These are phyloP conservation scores for Ladona fulva DNA, from an alignment of 1,140 invertebrate species.

Conservation along the genomic window DNA sequence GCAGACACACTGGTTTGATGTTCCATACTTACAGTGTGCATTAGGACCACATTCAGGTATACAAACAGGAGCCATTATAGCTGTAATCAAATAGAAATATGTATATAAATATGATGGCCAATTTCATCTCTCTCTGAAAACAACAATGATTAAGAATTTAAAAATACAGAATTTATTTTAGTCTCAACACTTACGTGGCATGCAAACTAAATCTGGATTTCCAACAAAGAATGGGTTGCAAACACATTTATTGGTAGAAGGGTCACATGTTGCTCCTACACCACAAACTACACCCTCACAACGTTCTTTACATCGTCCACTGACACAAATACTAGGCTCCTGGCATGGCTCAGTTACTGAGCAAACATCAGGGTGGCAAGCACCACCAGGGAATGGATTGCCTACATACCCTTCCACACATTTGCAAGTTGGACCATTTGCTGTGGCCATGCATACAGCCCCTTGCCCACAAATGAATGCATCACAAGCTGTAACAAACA, in stretches of 20 bases:
- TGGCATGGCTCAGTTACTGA: slow-evolving; percentile 63
- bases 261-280: slow-evolving; percentile 71
- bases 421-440: slow-evolving; percentile 74
- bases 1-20: slow-evolving; percentile 68
- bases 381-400: slow-evolving; percentile 83
- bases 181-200: slow-evolving; percentile 66
- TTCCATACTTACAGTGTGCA: slow-evolving; percentile 78
- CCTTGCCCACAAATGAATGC: slow-evolving; percentile 68
- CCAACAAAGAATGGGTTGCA: slow-evolving; percentile 81
- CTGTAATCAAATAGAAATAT: slow-evolving; percentile 40
- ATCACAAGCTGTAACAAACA: slow-evolving; percentile 58
- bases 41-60: slow-evolving; percentile 68
- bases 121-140: not conserved
- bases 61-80: slow-evolving; percentile 66
- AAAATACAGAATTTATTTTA: slow-evolving; percentile 8
- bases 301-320: slow-evolving; percentile 72
- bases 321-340: slow-evolving; percentile 68
- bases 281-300: slow-evolving; percentile 77
- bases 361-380: slow-evolving; percentile 70
- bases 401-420: slow-evolving; percentile 76
- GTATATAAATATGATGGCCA: not conserved
- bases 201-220: slow-evolving; percentile 78
- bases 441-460: slow-evolving; percentile 78
- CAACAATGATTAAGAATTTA: not conserved
- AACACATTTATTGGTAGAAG: slow-evolving; percentile 67